These are phyloP conservation scores for Pherbina coryleti DNA, from an alignment of 2,888 invertebrate genomes.

Conservation along the genomic window DNA sequence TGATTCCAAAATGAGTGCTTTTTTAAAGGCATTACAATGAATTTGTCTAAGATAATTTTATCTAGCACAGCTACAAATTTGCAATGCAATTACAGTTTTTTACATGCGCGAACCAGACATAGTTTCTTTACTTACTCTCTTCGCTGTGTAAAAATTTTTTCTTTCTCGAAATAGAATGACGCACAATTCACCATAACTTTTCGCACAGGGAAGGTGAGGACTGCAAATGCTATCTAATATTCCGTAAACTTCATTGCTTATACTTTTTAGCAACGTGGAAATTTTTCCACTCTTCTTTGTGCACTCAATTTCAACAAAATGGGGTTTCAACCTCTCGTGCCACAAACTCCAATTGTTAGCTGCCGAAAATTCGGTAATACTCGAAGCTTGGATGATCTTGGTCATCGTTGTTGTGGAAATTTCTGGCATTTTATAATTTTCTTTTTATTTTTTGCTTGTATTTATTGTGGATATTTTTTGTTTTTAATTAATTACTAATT, in stretches of 20 bases:
- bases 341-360: background rate
- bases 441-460: too few species aligned
- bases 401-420: too few species aligned
- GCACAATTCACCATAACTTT: background rate
- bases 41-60: background rate
- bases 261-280: background rate
- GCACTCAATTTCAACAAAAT: background rate
- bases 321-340: background rate
- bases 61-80: slow-evolving; percentile 1
- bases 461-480: too few species aligned
- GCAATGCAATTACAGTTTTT: slow-evolving; percentile 6
- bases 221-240: slow-evolving; percentile 12
- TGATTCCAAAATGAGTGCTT: background rate
- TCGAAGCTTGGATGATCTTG: background rate
- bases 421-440: too few species aligned
- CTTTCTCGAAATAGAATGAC: slow-evolving; percentile 3
- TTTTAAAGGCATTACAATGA: background rate
- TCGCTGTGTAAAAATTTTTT: too few species aligned
- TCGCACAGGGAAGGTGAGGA: background rate
- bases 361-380: background rate
- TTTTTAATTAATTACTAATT: too few species aligned
- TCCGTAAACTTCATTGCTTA: background rate
- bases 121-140: too few species aligned
- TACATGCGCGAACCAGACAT: too few species aligned
- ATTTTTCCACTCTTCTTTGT: background rate